Evolutionary conservation across 2,888 invertebrate genomes (phyloP), one percentile per base, ranked within the genome.

Genomic region (Rhorus exstirpatorius): DNA sequence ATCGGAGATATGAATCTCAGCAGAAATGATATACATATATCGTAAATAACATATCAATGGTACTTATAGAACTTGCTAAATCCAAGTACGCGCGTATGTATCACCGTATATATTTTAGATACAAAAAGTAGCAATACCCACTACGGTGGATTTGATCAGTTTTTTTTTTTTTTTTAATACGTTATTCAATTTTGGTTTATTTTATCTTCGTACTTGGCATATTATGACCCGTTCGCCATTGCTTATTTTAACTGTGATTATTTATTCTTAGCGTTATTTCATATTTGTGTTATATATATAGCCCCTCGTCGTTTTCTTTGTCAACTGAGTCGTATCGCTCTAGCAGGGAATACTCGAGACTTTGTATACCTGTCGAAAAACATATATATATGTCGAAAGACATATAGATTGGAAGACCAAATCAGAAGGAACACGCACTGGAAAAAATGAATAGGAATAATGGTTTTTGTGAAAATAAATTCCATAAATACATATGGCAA

Each of bases 231-330:
- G 53, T 65, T 84, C 78, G 84, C 84, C 84, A 84, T 84, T 80
- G 67, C 21, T 80, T 80, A 80, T 70, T 79, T 46, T 65, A 72
- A 68, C 84, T 83, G 83, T 83, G 83, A 84, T 84, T 84, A 80
- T 78, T 72, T 75, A 76, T 83, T 80, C 4, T 68, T 77, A 81
- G 38, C 38, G 38, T 38, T 38, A 38, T 38, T 38, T 38, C 38
- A 38, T 38, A 14, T 14, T 35, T 17, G 6, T 26, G 1, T 7
- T 44, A 24, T 26, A 14, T 14, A 21, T 4, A 53, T 6, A 55
- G 12, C 35, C 14, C 21, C n/a, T 14, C 17, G 3, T 3, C n/a
- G 31, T 38, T 1, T 31, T 31, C 6, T 31, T 31, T 6, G 31
- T 31, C 10, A 8, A 8, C 3, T 8, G 8, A 38, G 38, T 38